These are phyloP conservation scores for Protonemura montana DNA, from an alignment of 2,888 invertebrate species.

Conservation along the genomic window DNA sequence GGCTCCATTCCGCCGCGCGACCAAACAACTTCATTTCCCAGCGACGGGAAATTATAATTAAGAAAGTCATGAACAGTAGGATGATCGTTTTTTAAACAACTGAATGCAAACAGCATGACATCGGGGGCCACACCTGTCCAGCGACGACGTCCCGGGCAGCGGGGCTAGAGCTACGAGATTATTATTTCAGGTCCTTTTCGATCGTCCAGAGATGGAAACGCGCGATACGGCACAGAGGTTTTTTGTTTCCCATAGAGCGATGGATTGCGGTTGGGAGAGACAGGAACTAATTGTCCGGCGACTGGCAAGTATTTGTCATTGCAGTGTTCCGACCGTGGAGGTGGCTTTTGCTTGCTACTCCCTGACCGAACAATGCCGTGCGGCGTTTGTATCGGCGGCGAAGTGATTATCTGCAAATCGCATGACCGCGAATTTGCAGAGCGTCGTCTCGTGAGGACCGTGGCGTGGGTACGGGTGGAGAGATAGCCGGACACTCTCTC, in stretches of 20 bases:
- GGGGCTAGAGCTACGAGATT: conserved; percentile 8
- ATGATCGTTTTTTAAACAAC: neutral
- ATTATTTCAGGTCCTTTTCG: conserved; percentile 30
- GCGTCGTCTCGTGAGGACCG: neutral
- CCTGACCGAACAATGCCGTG: too few species aligned
- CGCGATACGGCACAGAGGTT: neutral
- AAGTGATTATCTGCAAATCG: neutral
- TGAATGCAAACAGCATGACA: conserved; percentile 34
- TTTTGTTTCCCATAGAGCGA: neutral
- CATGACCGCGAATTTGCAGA: neutral
- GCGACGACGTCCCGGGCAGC: neutral
- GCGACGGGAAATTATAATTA: neutral
- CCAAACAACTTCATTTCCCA: neutral
- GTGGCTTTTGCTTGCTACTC: neutral
- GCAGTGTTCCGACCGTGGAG: neutral
- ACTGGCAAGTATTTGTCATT: conserved; percentile 14
- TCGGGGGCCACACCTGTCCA: conserved; percentile 32
- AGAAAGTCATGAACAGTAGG: conserved; percentile 2
- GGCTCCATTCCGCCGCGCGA: neutral
- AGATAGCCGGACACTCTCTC: too few species aligned
- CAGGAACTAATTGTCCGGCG: conserved; percentile 21
- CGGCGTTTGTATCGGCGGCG: too few species aligned
- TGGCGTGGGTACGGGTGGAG: neutral
- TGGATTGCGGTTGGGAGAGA: neutral
- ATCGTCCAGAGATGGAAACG: conserved; percentile 20